phyloP scores from a whole-genome alignment of 2,888 invertebrate species.

The Hemistola chrysoprasaria region DNA sequence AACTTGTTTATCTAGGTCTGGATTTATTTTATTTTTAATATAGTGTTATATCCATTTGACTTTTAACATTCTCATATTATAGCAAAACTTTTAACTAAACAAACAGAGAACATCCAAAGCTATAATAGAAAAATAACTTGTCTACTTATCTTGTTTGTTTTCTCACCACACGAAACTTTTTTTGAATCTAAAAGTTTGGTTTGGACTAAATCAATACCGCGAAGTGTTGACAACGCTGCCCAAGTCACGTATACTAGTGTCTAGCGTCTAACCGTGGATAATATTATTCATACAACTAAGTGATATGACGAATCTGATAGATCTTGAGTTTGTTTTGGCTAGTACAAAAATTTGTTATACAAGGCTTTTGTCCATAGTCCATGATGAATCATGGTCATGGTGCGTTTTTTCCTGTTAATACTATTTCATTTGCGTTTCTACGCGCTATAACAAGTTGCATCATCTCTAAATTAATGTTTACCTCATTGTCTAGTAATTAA shows the following conservation, averaged over 20 bases:
- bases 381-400: no score
- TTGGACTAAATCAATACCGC: constrained; percentile 38
- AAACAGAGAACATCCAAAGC: neutral
- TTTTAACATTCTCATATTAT: neutral
- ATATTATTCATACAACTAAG: constrained; percentile 5
- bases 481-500: no score
- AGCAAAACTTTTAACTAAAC: neutral
- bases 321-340: neutral
- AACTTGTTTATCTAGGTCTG: constrained; percentile 23
- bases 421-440: no score
- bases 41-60: constrained; percentile 1
- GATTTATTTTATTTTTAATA: constrained; percentile 11
- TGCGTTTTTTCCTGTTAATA: no score
- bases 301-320: constrained; percentile 13
- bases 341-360: neutral
- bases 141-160: constrained; percentile 19
- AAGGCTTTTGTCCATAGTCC: no score
- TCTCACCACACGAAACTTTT: constrained; percentile 30
- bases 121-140: constrained; percentile 13
- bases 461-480: no score
- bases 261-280: constrained; percentile 1
- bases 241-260: constrained; percentile 54
- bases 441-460: no score
- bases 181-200: constrained; percentile 26
- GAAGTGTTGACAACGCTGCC: constrained; percentile 38